Evolutionary conservation across 1,140 invertebrate species (phyloP).

Genomic region (Luehdorfia chinensis): DNA sequence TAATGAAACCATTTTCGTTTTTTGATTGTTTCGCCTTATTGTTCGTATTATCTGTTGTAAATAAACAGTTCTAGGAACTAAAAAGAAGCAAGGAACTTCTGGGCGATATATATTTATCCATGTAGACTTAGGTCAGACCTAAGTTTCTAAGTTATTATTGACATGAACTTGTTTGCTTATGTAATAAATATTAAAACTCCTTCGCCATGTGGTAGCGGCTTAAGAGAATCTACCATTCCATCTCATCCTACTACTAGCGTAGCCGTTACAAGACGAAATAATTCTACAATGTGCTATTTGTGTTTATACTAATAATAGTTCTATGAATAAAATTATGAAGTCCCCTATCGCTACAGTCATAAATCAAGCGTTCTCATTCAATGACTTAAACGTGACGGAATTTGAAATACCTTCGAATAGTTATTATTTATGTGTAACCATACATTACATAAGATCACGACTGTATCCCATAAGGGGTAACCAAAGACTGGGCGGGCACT

Average conservation of each 20-base stretch:
- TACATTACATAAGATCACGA: too few relatives aligned
- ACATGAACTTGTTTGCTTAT: too few relatives aligned
- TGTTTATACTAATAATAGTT: conserved; percentile 21
- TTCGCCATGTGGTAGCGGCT: too few relatives aligned
- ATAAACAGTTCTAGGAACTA: not conserved
- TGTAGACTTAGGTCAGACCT: too few relatives aligned
- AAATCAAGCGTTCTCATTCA: not conserved
- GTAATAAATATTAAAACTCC: too few relatives aligned
- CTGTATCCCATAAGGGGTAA: too few relatives aligned
- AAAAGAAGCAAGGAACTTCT: conserved; percentile 29
- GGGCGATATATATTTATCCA: too few relatives aligned
- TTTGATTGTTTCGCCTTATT: not conserved
- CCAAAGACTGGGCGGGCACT: too few relatives aligned
- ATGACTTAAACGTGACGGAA: conserved; percentile 1
- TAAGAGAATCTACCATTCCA: too few relatives aligned
- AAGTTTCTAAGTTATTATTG: too few relatives aligned
- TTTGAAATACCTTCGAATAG: too few relatives aligned
- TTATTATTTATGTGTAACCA: too few relatives aligned
- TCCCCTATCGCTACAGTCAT: not conserved
- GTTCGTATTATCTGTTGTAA: not conserved
- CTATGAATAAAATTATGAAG: conserved; percentile 12
- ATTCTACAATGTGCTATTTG: conserved; percentile 26
- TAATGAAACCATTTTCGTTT: conserved; percentile 5
- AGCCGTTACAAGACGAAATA: conserved; percentile 36
- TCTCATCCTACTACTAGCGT: conserved; percentile 22